phyloP scores from a whole-genome alignment of 2,797 vertebrate species.

The Esox masquinongy region DNA sequence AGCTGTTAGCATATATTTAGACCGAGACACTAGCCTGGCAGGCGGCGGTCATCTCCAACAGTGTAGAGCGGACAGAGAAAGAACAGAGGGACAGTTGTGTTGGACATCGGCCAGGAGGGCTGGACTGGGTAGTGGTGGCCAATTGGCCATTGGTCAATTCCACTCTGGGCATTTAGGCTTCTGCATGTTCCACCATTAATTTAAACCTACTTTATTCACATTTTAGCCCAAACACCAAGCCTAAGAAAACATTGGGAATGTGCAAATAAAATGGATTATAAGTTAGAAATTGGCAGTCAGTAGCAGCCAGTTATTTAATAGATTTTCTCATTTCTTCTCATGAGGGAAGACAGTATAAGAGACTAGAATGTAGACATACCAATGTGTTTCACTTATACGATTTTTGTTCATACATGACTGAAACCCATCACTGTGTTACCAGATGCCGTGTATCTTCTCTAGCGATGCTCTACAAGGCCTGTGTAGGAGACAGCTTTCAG shows the following conservation, averaged over 20 bases:
- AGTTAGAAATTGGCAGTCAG: not conserved
- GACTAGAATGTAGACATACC: too few species aligned
- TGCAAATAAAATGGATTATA: constrained; percentile 8
- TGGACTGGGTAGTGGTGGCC: constrained; percentile 59
- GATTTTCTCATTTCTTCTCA: too few species aligned
- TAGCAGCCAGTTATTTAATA: not conserved
- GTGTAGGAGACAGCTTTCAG: too few species aligned
- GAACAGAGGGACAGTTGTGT: constrained; percentile 50
- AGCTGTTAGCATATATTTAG: constrained; percentile 64
- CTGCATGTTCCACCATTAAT: constrained; percentile 53
- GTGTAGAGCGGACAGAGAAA: not conserved
- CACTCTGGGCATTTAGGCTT: constrained; percentile 55
- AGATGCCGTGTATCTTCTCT: too few species aligned
- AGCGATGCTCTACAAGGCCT: too few species aligned
- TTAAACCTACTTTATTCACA: not conserved
- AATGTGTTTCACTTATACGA: too few species aligned
- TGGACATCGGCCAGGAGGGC: constrained; percentile 45
- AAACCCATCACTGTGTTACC: too few species aligned
- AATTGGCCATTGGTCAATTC: constrained; percentile 27
- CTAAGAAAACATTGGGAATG: constrained; percentile 26
- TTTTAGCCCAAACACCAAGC: constrained; percentile 35
- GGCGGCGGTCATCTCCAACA: constrained; percentile 2
- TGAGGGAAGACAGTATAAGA: too few species aligned
- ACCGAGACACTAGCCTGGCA: constrained; percentile 51
- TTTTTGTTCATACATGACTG: too few species aligned